phyloP scores from a whole-genome alignment of 2,888 invertebrate genomes.

The Leptogaster cylindrica region DNA sequence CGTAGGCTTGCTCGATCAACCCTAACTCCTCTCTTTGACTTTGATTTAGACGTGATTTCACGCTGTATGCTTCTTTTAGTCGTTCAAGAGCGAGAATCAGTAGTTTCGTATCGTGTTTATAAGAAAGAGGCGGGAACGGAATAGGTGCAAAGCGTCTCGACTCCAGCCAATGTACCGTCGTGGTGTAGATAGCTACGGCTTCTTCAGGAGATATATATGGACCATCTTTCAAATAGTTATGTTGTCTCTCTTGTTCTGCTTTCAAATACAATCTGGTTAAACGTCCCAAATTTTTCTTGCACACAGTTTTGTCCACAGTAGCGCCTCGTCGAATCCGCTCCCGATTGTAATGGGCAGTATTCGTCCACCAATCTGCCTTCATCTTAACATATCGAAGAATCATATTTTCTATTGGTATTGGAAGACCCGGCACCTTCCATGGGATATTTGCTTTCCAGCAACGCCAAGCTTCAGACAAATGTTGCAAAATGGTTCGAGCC shows the following conservation, averaged over 20 bases:
- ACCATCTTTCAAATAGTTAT: conserved; percentile 99
- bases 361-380: conserved; percentile 99
- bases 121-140: conserved; percentile 98
- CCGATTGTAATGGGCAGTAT: conserved; percentile 99
- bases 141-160: conserved; percentile 98
- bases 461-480: conserved; percentile 98
- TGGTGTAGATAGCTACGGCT: conserved; percentile 99
- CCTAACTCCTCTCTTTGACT: conserved; percentile 98
- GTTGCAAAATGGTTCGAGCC: conserved; percentile 97
- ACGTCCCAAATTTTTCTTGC: conserved; percentile 99
- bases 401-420: conserved; percentile 99
- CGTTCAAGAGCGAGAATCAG: conserved; percentile 95
- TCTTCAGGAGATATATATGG: conserved; percentile 99
- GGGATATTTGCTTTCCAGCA: conserved; percentile 99
- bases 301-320: conserved; percentile 99
- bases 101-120: conserved; percentile 99
- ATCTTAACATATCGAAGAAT: conserved; percentile 99
- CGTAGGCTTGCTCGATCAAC: conserved; percentile 98
- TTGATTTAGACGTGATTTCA: conserved; percentile 96
- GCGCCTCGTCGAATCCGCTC: conserved; percentile 99
- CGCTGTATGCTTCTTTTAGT: conserved; percentile 97
- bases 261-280: conserved; percentile 95
- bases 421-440: conserved; percentile 99
- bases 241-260: conserved; percentile 98
- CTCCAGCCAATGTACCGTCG: conserved; percentile 99